These are phyloP conservation scores for Dendrocopos noguchii DNA, from an alignment of 2,113 vertebrate species.

Conservation along the genomic window DNA sequence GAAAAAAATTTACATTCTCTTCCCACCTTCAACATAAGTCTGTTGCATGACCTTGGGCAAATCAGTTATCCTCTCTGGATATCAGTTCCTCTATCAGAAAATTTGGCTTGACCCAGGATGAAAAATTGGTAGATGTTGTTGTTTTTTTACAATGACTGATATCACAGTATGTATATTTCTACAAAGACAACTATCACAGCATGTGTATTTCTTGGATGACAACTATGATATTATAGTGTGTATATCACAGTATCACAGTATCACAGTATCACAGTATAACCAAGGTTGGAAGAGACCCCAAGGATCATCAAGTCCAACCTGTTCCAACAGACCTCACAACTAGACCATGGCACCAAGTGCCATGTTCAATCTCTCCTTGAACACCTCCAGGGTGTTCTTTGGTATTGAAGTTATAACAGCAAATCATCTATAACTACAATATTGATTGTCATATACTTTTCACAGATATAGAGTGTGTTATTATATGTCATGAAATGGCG, in stretches of 20 bases:
- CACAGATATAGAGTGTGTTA: not conserved
- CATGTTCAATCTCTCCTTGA: too few relatives aligned
- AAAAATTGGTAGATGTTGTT: constrained; percentile 28
- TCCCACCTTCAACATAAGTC: not conserved
- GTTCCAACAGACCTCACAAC: too few relatives aligned
- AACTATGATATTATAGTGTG: not conserved
- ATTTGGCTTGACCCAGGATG: not conserved
- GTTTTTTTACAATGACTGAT: constrained; percentile 65
- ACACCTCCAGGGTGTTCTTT: too few relatives aligned
- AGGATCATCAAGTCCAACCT: too few relatives aligned
- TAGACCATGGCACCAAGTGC: too few relatives aligned
- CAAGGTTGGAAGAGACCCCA: too few relatives aligned
- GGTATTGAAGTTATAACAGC: not conserved
- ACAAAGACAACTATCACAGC: constrained; percentile 59
- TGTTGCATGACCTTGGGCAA: not conserved
- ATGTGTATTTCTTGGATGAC: constrained; percentile 32
- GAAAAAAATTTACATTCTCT: not conserved
- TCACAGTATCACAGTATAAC: too few relatives aligned
- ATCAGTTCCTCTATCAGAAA: constrained; percentile 8
- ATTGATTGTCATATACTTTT: constrained; percentile 30
- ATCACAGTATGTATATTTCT: constrained; percentile 64
- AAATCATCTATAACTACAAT: not conserved
- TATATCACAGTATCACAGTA: too few relatives aligned
- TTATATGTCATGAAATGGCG: not conserved
- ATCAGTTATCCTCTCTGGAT: constrained; percentile 9